Percentiles rank a stretch among this genome's conserved stretches.
Evolutionary conservation across 1,140 invertebrate genomes (phyloP).

Genomic region (Calephelis virginiensis): DNA sequence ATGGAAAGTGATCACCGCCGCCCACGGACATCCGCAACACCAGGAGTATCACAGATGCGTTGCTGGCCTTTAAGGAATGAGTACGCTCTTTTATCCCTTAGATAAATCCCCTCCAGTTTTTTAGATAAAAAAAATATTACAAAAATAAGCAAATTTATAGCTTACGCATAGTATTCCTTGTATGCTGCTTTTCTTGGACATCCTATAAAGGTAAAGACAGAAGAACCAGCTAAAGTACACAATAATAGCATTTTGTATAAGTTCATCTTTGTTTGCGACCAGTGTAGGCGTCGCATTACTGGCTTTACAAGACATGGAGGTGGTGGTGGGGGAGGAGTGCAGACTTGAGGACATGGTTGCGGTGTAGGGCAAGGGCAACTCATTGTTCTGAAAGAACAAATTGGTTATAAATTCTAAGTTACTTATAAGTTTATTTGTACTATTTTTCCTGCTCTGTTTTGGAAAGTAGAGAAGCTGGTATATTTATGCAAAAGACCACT

Average conservation of each 20-base stretch:
- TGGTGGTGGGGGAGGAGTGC: slow-evolving; percentile 42
- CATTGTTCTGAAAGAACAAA: slow-evolving; percentile 36
- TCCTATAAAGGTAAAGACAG: slow-evolving; percentile 38
- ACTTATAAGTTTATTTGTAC: no score
- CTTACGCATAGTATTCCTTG: slow-evolving; percentile 60
- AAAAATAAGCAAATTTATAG: background rate
- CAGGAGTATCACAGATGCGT: no score
- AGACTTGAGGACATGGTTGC: slow-evolving; percentile 43
- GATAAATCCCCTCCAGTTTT: no score
- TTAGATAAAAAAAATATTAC: no score
- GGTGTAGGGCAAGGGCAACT: slow-evolving; percentile 42
- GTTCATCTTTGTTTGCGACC: slow-evolving; percentile 43
- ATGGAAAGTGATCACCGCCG: no score
- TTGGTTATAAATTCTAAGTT: background rate
- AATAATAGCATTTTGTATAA: slow-evolving; percentile 36
- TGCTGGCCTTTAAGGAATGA: no score
- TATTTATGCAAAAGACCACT: no score
- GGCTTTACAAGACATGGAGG: slow-evolving; percentile 52
- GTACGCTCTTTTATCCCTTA: no score
- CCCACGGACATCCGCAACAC: no score
- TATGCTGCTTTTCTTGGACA: slow-evolving; percentile 40
- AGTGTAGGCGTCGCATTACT: slow-evolving; percentile 56
- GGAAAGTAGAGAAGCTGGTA: no score
- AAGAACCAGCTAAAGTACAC: slow-evolving; percentile 31
- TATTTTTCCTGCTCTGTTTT: no score